Percentiles rank a stretch among this genome's conserved stretches.
phyloP scores from a whole-genome alignment of 2,113 vertebrate genomes.

The Perca schrenkii region DNA sequence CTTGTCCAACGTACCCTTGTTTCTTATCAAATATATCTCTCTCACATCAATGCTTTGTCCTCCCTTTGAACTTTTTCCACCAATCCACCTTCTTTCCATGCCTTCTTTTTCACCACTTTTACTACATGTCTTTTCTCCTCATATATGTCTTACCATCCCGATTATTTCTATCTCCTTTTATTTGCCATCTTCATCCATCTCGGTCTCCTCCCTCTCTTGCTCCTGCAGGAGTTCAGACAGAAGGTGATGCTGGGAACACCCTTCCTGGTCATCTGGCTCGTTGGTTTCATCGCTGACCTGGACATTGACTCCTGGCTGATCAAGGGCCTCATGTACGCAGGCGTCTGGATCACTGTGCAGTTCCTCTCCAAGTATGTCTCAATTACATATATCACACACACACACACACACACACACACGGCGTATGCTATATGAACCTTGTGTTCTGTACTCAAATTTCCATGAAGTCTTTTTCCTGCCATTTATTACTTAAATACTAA shows the following conservation, averaged over 20 bases:
- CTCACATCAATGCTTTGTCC: too few relatives aligned
- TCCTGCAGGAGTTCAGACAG: slow-evolving; percentile 94
- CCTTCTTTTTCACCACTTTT: neutral
- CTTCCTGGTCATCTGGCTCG: slow-evolving; percentile 98
- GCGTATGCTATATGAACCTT: too few relatives aligned
- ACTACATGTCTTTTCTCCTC: neutral
- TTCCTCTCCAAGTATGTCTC: slow-evolving; percentile 97
- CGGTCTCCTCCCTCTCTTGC: neutral
- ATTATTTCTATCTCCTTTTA: neutral
- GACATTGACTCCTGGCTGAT: slow-evolving; percentile 98
- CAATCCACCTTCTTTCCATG: neutral
- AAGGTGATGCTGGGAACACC: slow-evolving; percentile 99
- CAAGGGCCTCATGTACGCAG: slow-evolving; percentile 96
- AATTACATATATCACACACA: too few relatives aligned
- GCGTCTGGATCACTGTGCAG: slow-evolving; percentile 95
- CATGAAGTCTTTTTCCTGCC: neutral
- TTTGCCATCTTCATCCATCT: too few relatives aligned
- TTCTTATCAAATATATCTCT: neutral
- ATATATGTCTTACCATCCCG: neutral
- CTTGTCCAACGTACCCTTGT: neutral
- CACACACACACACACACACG: too few relatives aligned
- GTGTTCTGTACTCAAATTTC: too few relatives aligned
- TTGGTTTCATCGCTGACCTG: slow-evolving; percentile 98
- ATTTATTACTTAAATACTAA: neutral
- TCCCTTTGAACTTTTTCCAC: neutral